Base-by-base conservation (phyloP, 2,113 vertebrate genomes). In the Menidia beryllina region DNA sequence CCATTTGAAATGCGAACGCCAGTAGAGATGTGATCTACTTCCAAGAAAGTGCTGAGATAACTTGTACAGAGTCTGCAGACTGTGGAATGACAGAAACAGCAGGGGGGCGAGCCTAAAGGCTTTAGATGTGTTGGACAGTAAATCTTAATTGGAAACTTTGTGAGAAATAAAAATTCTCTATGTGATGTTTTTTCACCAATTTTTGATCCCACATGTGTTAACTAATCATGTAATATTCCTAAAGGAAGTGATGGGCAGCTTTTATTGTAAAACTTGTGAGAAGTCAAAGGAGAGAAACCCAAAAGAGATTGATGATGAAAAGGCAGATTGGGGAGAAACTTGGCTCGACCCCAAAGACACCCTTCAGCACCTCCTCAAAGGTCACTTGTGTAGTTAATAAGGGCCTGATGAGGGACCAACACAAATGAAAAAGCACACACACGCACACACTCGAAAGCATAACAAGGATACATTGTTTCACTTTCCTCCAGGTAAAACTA, bases 381-480 rank as follows among this genome's bases (percentile, higher is more conserved):
- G 89, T 93, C 91, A 89, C 89, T 90, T 90, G 69, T 67, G 70
- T 81, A 85, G 82, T 91, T 94, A 93, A 94, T 93, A 88, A 93
- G 87, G 80, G 80, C 77, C 86, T 77, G 91, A 91, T 81, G 90
- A 93, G 61, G 80, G 91, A 88, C 69, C 14, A 30, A 81, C 63
- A 73, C 64, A 65, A 45, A 75, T 9, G 65, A 19, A 61, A 20
- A 72, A 64, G 71, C 61, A 72, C 38, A 67, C 51, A 60, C 61
- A 72, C 38, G 63, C 51, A 60, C 48, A 61, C 49, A 24, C 38
- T 41, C 27, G 69, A 51, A 21, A 69, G 23, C 15, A 81, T 72
- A 49, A 86, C 69, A 72, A 57, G 63, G 48, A 36, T 26, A 48
- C 67, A 61, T 86, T 90, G 63, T 69, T 58, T 77, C 45, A 21